These are phyloP conservation scores for Halictus ligatus DNA, from an alignment of 2,888 invertebrate genomes.

Conservation along the genomic window DNA sequence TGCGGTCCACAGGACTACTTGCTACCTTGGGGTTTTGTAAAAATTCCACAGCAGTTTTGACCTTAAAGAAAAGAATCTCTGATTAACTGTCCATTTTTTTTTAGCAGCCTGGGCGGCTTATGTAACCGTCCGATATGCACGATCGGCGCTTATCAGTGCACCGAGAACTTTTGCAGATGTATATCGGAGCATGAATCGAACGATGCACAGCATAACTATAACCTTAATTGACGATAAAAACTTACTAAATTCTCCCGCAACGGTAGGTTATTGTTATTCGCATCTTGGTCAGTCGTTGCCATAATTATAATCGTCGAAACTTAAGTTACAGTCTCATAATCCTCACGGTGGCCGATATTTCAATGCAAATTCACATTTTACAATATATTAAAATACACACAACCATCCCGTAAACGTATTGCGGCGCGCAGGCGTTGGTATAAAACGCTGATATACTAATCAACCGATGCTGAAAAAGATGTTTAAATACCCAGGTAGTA, in stretches of 20 bases:
- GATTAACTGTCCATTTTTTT: slow-evolving; percentile 12
- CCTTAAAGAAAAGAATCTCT: slow-evolving; percentile 84
- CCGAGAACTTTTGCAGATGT: not conserved
- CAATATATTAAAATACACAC: slow-evolving; percentile 42
- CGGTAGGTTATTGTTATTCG: slow-evolving; percentile 71
- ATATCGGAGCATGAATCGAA: not conserved
- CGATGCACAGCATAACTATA: slow-evolving; percentile 27
- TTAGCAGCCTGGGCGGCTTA: slow-evolving; percentile 4
- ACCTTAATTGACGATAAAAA: slow-evolving; percentile 50
- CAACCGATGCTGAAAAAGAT: not conserved
- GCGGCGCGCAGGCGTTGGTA: slow-evolving; percentile 55
- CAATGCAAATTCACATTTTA: slow-evolving; percentile 63
- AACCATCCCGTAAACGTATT: slow-evolving; percentile 32
- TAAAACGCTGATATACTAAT: slow-evolving; percentile 45
- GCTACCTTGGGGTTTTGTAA: slow-evolving; percentile 94
- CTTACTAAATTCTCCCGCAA: slow-evolving; percentile 80
- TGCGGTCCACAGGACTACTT: slow-evolving; percentile 90
- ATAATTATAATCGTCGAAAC: slow-evolving; percentile 23
- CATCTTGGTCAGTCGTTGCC: slow-evolving; percentile 76
- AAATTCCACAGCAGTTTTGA: slow-evolving; percentile 94
- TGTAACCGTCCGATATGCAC: slow-evolving; percentile 20
- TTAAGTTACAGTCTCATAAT: slow-evolving; percentile 48
- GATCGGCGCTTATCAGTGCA: not conserved
- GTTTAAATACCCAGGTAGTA: slow-evolving; percentile 18
- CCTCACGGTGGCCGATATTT: slow-evolving; percentile 32